phyloP scores from a whole-genome alignment of 1,140 invertebrate species.

The Drosophila nannoptera region DNA sequence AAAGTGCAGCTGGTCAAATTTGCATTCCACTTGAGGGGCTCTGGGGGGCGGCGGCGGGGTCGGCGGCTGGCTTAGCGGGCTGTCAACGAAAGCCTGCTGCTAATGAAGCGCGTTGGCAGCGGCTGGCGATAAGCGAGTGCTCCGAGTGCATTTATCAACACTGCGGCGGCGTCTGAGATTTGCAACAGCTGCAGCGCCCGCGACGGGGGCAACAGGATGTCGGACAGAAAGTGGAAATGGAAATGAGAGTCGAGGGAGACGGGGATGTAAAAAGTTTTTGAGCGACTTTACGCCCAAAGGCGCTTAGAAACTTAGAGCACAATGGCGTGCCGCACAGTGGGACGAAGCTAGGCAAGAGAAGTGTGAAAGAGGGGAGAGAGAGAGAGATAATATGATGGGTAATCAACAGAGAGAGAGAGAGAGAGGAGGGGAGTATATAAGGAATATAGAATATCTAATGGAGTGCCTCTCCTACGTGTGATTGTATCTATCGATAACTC shows the following conservation, averaged over 20 bases:
- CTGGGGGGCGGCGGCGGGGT: neutral
- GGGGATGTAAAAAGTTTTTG: slow-evolving; percentile 50
- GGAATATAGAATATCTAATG: neutral
- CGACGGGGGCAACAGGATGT: slow-evolving; percentile 20
- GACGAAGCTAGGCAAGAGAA: neutral
- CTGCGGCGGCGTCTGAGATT: slow-evolving; percentile 54
- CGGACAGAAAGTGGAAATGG: neutral
- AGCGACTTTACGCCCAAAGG: slow-evolving; percentile 42
- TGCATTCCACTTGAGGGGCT: slow-evolving; percentile 28
- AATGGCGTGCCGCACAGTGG: slow-evolving; percentile 1
- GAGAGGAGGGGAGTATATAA: neutral
- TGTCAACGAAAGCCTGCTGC: slow-evolving; percentile 24
- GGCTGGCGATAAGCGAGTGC: slow-evolving; percentile 48
- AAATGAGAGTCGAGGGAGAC: neutral
- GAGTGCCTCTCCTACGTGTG: too few relatives aligned
- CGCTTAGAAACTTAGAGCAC: slow-evolving; percentile 35
- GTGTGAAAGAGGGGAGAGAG: too few relatives aligned
- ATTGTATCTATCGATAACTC: neutral
- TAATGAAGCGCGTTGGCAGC: slow-evolving; percentile 26
- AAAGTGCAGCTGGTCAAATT: slow-evolving; percentile 55
- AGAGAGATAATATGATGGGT: too few relatives aligned
- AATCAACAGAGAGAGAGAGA: too few relatives aligned
- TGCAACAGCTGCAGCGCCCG: slow-evolving; percentile 68
- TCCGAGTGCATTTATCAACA: slow-evolving; percentile 72
- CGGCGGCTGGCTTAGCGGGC: neutral